Evolutionary conservation across 2,888 invertebrate species (phyloP), one percentile per base, ranked within the genome.

Genomic region (Erebia ligea): DNA sequence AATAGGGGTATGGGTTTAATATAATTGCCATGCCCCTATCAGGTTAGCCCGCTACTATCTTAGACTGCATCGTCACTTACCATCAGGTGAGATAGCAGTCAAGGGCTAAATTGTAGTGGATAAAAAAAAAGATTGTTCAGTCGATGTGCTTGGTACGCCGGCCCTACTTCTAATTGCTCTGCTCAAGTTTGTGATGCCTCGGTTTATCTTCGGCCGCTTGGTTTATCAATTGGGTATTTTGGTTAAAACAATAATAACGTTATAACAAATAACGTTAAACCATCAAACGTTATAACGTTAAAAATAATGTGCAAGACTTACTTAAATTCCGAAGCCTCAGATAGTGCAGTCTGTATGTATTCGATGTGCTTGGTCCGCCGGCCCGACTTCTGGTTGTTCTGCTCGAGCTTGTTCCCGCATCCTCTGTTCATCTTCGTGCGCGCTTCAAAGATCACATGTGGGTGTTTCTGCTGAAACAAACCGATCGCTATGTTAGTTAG

Each of bases 171-270:
- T 94, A 90, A 66, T 96, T 93, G 95, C 96, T 96, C 86, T 97
- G 66, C 52, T 70, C 97, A 86, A 96, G 94, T 78, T 91, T 92
- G 94, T 97, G 97, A 83, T 99, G 68, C 97, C 97, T 91, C 98
- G 98, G 94, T 96, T 97, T 79, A 96, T 96, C 89, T 98, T 97
- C 72, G 97, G 97, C 80, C 97, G 96, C 84, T n/a, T n/a, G n/a
- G 98, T 99, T 98, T 90, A 99, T n/a, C 97, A 95, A 99, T 99
- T 85, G 98, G 98, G 96, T 98, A 98, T 94, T 98, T 98, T 96
- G 98, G 97, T 97, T 97, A 96, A 94, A 96, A 95, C 95, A 95
- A 3, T 11, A 45, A 45, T 45, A 4, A 45, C 34, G 34, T 34
- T 34, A 6, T 34, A 34, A 2, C 34, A 34, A 25, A 4, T 34